These are phyloP conservation scores for Pristionchus japonicus DNA, from an alignment of 2,888 invertebrate genomes.

Conservation along the genomic window DNA sequence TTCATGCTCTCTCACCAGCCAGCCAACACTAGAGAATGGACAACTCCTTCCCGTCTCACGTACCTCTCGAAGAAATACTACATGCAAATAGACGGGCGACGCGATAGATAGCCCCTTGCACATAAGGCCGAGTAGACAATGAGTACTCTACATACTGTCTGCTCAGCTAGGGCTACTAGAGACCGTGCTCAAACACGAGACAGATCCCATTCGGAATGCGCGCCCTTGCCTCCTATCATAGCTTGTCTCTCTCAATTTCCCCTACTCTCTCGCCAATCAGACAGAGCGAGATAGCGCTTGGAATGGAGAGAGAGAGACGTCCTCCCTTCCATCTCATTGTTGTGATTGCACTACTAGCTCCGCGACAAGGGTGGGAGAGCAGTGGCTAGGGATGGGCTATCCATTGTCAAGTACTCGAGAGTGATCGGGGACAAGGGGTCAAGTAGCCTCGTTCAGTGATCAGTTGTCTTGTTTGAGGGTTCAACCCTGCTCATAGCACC, in stretches of 20 bases:
- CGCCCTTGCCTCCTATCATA: too few relatives aligned
- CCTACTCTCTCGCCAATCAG: background rate
- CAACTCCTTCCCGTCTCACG: slow-evolving; percentile 30
- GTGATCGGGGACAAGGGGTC: background rate
- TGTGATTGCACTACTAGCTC: slow-evolving; percentile 32
- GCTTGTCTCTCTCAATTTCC: too few relatives aligned
- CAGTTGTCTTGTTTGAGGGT: too few relatives aligned
- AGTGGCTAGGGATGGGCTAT: background rate
- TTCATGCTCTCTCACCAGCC: too few relatives aligned
- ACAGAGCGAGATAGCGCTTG: background rate
- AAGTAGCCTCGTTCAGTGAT: background rate
- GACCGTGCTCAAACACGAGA: background rate
- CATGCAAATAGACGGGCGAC: slow-evolving; percentile 34
- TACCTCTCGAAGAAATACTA: slow-evolving; percentile 20
- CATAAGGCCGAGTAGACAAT: background rate
- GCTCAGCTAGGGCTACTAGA: background rate
- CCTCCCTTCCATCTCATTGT: background rate
- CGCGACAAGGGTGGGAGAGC: background rate
- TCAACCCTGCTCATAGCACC: too few relatives aligned
- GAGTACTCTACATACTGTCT: background rate
- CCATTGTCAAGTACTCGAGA: background rate
- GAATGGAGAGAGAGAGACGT: background rate
- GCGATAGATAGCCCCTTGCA: background rate
- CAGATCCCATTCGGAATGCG: slow-evolving; percentile 23
- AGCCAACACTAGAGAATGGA: too few relatives aligned